Conservation (phyloP, 2,888 invertebrate genomes). For the Eupithecia vulgata region DNA sequence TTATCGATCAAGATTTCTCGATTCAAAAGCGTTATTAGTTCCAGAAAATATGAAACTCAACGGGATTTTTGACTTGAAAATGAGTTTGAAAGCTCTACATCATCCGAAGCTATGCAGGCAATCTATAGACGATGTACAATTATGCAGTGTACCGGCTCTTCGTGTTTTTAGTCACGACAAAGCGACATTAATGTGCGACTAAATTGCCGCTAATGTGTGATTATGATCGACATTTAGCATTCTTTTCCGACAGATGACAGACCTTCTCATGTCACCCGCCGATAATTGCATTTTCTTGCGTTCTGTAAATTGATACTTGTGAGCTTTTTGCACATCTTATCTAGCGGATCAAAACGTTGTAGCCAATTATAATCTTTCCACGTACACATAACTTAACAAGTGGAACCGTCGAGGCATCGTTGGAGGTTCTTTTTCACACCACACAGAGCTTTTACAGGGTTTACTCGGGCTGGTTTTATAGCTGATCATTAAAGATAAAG, state of each 20-base stretch:
- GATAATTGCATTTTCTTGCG: constrained; percentile 36
- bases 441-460: neutral
- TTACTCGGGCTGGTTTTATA: neutral
- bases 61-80: neutral
- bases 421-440: constrained; percentile 3
- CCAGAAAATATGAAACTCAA: neutral
- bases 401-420: neutral
- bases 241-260: constrained; percentile 32
- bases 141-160: constrained; percentile 54
- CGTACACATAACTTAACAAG: constrained; percentile 11
- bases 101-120: neutral
- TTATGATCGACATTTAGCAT: constrained; percentile 41
- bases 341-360: constrained; percentile 14
- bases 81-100: neutral
- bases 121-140: constrained; percentile 63
- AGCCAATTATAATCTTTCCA: constrained; percentile 18
- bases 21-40: constrained; percentile 3
- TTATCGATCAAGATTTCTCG: constrained; percentile 5
- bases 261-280: constrained; percentile 41
- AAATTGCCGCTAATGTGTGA: constrained; percentile 40
- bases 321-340: constrained; percentile 17
- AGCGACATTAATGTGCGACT: constrained; percentile 62
- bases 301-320: constrained; percentile 41
- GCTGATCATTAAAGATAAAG: neutral
- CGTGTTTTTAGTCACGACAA: constrained; percentile 69